phyloP scores from a whole-genome alignment of 1,140 invertebrate species.

The Drosophila baimaii region DNA sequence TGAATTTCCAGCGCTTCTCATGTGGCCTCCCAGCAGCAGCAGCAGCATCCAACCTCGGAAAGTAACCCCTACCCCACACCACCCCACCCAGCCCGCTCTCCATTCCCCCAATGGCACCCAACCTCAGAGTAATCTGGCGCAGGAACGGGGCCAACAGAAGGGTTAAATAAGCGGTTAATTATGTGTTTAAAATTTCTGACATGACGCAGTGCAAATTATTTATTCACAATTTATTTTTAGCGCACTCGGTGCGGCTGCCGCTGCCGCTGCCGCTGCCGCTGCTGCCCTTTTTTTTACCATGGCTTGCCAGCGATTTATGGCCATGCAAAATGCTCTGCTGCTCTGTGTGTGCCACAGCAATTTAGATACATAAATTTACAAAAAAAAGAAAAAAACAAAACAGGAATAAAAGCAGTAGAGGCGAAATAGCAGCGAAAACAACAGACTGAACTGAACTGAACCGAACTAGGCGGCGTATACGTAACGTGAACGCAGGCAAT shows the following conservation, averaged over 20 bases:
- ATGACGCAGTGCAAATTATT: constrained; percentile 82
- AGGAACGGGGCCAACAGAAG: constrained; percentile 56
- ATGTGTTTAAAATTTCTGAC: constrained; percentile 83
- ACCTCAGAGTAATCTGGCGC: constrained; percentile 64
- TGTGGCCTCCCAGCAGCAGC: constrained; percentile 36
- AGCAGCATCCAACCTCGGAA: constrained; percentile 23
- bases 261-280: not conserved
- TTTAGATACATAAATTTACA: constrained; percentile 62
- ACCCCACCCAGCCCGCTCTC: not conserved
- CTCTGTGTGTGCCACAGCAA: constrained; percentile 59
- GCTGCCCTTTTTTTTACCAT: constrained; percentile 8
- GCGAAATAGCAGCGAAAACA: constrained; percentile 16
- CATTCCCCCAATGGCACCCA: constrained; percentile 23
- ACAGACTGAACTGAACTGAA: constrained; percentile 21
- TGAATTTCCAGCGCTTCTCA: constrained; percentile 68
- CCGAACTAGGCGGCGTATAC: constrained; percentile 50
- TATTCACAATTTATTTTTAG: constrained; percentile 81
- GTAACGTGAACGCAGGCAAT: constrained; percentile 53
- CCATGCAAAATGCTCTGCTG: constrained; percentile 56
- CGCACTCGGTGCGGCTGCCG: constrained; percentile 45
- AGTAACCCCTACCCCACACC: not conserved
- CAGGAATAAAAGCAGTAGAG: constrained; percentile 4
- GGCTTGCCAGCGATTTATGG: constrained; percentile 60
- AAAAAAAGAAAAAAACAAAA: not conserved
- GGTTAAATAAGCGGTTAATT: constrained; percentile 84